Conservation (phyloP, 1,140 invertebrate genomes). For the Caerostris extrusa region DNA sequence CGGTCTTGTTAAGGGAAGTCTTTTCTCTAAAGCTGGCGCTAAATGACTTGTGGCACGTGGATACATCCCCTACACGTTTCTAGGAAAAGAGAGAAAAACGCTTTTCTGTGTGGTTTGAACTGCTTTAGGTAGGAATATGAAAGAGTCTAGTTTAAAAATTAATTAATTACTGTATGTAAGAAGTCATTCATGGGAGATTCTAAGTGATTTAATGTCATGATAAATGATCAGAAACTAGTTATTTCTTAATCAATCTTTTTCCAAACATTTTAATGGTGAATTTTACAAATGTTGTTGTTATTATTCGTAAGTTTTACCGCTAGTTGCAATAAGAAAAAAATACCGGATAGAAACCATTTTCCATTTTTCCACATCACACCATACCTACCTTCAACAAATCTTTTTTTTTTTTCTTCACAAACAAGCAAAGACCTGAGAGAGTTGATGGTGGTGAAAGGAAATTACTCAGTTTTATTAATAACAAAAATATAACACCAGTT, state of each 20-base stretch:
- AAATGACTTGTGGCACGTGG: slow-evolving; percentile 39
- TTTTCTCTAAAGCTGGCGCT: slow-evolving; percentile 39
- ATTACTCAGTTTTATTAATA: slow-evolving; percentile 61
- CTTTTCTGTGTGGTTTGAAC: not conserved
- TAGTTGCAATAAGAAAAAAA: too few relatives aligned
- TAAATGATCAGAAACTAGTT: too few relatives aligned
- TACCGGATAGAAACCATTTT: too few relatives aligned
- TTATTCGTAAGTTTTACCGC: too few relatives aligned
- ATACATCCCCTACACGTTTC: not conserved
- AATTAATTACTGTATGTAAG: not conserved
- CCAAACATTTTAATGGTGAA: too few relatives aligned
- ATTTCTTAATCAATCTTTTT: too few relatives aligned
- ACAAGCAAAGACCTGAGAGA: too few relatives aligned
- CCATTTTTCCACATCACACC: too few relatives aligned
- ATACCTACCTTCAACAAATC: too few relatives aligned
- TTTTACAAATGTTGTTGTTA: not conserved
- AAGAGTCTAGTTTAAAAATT: not conserved
- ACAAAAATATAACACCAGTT: not conserved
- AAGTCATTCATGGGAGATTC: not conserved
- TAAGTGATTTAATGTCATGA: not conserved
- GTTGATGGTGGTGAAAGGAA: slow-evolving; percentile 33
- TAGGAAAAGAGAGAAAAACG: not conserved
- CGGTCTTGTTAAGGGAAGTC: slow-evolving; percentile 15
- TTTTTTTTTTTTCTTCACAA: too few relatives aligned
- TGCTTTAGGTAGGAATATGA: not conserved